Conservation (phyloP, 2,888 invertebrate species). For the Julus scanicus region DNA sequence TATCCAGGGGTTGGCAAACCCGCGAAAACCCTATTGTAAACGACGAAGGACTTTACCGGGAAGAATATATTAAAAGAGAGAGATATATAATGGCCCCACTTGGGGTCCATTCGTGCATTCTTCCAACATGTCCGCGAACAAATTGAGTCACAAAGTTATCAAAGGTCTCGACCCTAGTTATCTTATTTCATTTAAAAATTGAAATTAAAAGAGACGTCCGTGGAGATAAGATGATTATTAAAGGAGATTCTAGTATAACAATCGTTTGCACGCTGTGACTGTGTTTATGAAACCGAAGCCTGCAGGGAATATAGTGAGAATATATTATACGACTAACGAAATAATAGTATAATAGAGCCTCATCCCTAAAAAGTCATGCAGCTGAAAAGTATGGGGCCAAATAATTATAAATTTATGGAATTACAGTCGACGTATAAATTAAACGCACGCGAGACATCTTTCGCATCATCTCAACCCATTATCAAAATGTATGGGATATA, state of each 20-base stretch:
- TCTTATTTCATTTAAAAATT: neutral
- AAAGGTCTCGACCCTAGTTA: neutral
- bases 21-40: neutral
- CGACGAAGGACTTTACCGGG: neutral
- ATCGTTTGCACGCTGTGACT: neutral
- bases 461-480: neutral
- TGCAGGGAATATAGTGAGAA: neutral
- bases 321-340: neutral
- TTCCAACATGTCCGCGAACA: neutral
- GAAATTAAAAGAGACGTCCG: neutral
- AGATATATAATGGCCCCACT: neutral
- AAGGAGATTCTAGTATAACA: neutral
- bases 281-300: neutral
- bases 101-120: neutral
- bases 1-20: neutral
- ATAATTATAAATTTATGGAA: conserved; percentile 31
- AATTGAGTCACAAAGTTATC: neutral
- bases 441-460: neutral
- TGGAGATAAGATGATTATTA: neutral
- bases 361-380: neutral
- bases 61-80: neutral
- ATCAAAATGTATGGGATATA: neutral
- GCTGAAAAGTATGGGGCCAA: neutral
- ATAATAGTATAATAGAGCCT: neutral
- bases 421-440: neutral